Evolutionary conservation across 2,113 vertebrate genomes (phyloP).

Genomic region (Terrapene triunguis): DNA sequence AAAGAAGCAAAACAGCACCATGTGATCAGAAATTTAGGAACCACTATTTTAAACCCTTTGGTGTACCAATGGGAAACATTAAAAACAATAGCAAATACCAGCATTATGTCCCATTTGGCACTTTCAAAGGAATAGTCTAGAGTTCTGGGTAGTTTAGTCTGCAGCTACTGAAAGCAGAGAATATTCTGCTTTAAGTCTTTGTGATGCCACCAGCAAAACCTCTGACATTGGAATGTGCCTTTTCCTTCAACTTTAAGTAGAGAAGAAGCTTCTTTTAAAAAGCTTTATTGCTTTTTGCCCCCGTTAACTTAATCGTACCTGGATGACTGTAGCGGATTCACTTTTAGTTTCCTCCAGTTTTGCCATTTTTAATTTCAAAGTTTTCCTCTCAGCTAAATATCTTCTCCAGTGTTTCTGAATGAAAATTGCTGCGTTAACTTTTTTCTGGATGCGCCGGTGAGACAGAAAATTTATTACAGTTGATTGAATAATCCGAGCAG

Average conservation of each 20-base stretch:
- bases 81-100: neutral
- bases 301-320: constrained; percentile 78
- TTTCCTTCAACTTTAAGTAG: neutral
- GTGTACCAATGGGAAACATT: neutral
- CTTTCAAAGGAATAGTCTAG: neutral
- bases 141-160: neutral
- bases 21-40: neutral
- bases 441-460: constrained; percentile 62
- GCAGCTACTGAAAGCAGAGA: neutral
- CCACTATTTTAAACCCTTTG: neutral
- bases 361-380: constrained; percentile 75
- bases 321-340: constrained; percentile 85
- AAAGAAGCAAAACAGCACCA: neutral
- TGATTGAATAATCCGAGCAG: constrained; percentile 85
- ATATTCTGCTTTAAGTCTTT: neutral
- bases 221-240: neutral
- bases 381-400: constrained; percentile 66
- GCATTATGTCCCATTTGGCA: neutral
- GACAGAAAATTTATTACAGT: constrained; percentile 79
- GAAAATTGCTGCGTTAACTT: constrained; percentile 72
- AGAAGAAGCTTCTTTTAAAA: neutral
- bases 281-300: neutral
- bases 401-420: constrained; percentile 90
- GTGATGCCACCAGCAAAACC: neutral
- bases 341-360: constrained; percentile 71